Percentiles rank a stretch among this genome's conserved stretches.
phyloP scores from a whole-genome alignment of 2,888 invertebrate species.

The Drosophila infuscata region DNA sequence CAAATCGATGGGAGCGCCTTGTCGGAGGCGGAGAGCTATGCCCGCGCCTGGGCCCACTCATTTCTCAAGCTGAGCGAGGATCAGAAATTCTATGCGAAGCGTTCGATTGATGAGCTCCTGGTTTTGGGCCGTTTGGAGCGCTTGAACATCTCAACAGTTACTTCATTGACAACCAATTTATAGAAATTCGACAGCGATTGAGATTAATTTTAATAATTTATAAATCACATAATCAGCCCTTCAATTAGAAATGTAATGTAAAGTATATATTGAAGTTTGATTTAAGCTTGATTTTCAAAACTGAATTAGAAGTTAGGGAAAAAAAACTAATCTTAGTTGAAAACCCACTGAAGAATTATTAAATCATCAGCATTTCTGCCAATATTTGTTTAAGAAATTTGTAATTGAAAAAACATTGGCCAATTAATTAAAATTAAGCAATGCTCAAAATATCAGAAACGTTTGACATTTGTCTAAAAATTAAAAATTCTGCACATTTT shows the following conservation, averaged over 20 bases:
- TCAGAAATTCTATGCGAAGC: slow-evolving; percentile 72
- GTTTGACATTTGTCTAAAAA: not conserved
- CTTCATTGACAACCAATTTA: slow-evolving; percentile 65
- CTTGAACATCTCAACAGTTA: slow-evolving; percentile 65
- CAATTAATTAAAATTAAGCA: not conserved
- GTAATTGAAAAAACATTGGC: not conserved
- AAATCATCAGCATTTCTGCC: not conserved
- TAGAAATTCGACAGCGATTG: slow-evolving; percentile 25
- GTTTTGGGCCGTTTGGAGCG: slow-evolving; percentile 63
- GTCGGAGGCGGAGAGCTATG: slow-evolving; percentile 68
- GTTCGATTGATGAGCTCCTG: slow-evolving; percentile 68
- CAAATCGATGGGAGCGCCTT: slow-evolving; percentile 59
- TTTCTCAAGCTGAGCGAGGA: slow-evolving; percentile 70
- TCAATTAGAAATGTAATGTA: not conserved
- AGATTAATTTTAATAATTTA: slow-evolving; percentile 5
- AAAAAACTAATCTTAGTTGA: not conserved
- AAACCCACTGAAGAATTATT: not conserved
- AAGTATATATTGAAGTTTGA: not conserved
- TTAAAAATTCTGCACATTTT: slow-evolving; percentile 2
- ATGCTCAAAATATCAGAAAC: not conserved
- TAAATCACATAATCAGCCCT: not conserved
- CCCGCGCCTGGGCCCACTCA: slow-evolving; percentile 68
- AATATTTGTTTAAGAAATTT: not conserved
- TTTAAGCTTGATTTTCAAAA: not conserved
- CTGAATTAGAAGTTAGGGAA: not conserved